These are phyloP conservation scores for Oenanthe melanoleuca DNA, from an alignment of 2,113 vertebrate species.

Conservation along the genomic window DNA sequence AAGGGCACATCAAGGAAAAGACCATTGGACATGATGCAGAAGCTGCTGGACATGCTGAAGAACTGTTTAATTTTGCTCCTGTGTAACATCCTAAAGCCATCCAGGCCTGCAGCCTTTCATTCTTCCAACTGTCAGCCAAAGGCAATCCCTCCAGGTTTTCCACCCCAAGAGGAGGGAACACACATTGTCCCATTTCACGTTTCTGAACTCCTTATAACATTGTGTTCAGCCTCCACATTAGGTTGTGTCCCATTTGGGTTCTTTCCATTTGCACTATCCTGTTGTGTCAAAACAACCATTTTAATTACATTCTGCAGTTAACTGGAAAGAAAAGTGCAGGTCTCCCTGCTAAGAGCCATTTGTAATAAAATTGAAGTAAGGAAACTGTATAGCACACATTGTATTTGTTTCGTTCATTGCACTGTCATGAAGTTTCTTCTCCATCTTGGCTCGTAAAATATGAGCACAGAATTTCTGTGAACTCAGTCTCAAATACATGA, in stretches of 20 bases:
- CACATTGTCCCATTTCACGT: not conserved
- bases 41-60: not conserved
- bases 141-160: not conserved
- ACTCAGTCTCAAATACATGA: not conserved
- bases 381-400: not conserved
- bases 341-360: not conserved
- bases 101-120: not conserved
- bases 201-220: not conserved
- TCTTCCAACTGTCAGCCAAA: not conserved
- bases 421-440: not conserved
- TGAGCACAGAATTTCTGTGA: not conserved
- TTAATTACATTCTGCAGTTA: not conserved
- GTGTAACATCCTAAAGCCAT: not conserved
- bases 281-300: not conserved
- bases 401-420: conserved; percentile 38
- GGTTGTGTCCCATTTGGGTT: not conserved
- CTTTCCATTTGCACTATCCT: not conserved
- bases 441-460: not conserved
- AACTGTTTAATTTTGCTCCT: not conserved
- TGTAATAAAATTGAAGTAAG: conserved; percentile 48
- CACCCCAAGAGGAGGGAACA: not conserved
- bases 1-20: not conserved
- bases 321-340: not conserved
- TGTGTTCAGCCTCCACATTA: not conserved
- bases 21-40: not conserved